Conservation (phyloP, 2,888 invertebrate species). For the Protonemura montana region DNA sequence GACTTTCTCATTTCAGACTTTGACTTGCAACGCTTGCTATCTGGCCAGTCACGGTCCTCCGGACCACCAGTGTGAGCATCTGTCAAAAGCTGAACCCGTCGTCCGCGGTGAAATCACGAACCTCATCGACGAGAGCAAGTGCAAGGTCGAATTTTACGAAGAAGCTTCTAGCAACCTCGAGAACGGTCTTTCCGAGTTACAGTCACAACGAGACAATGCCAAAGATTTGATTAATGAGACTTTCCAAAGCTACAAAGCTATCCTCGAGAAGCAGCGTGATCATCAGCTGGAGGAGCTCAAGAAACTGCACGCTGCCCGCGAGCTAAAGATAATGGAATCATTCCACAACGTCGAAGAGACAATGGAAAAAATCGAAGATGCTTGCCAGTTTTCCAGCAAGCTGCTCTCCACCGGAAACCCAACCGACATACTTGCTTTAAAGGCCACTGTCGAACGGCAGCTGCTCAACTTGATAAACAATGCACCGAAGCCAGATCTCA, state of each 20-base stretch:
- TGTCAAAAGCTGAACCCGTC: slow-evolving; percentile 79
- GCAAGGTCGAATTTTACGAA: slow-evolving; percentile 78
- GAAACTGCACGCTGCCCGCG: slow-evolving; percentile 81
- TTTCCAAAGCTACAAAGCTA: slow-evolving; percentile 78
- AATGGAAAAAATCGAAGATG: slow-evolving; percentile 84
- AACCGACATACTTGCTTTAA: slow-evolving; percentile 83
- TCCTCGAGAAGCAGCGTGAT: slow-evolving; percentile 82
- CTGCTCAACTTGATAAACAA: slow-evolving; percentile 80
- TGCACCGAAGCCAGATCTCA: slow-evolving; percentile 81
- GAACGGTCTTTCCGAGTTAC: slow-evolving; percentile 83
- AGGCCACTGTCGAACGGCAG: slow-evolving; percentile 79
- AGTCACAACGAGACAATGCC: slow-evolving; percentile 86
- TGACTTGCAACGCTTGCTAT: slow-evolving; percentile 88
- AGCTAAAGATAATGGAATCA: slow-evolving; percentile 89
- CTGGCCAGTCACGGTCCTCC: slow-evolving; percentile 81
- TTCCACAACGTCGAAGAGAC: slow-evolving; percentile 84
- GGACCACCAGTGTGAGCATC: slow-evolving; percentile 83
- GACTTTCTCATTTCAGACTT: slow-evolving; percentile 65
- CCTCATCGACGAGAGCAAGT: slow-evolving; percentile 77
- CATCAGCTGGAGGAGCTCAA: slow-evolving; percentile 76
- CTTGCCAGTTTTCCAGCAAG: slow-evolving; percentile 83
- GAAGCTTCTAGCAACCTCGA: slow-evolving; percentile 78
- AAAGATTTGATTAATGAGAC: slow-evolving; percentile 83
- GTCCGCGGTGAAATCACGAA: slow-evolving; percentile 79
- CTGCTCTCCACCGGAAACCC: slow-evolving; percentile 85